A percentile compares a stretch with the other conserved stretches of the same genome.
phyloP scores from a whole-genome alignment of 2,797 vertebrate genomes.

The Anguilla anguilla region DNA sequence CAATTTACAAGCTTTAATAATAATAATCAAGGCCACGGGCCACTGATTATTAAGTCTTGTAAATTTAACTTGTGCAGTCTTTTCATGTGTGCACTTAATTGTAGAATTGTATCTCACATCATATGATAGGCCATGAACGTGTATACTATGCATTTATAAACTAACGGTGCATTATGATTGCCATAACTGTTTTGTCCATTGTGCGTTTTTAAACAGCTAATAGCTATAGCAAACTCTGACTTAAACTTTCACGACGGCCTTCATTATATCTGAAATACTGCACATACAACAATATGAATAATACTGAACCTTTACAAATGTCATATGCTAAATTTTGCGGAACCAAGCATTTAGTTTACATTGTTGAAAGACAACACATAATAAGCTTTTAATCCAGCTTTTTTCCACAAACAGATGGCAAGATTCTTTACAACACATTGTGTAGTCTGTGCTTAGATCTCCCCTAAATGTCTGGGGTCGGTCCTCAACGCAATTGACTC shows the following conservation, averaged over 20 bases:
- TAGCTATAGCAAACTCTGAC: background rate
- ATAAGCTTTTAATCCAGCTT: constrained; percentile 2
- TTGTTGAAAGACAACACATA: background rate
- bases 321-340: background rate
- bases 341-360: background rate
- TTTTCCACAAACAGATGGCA: background rate
- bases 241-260: background rate
- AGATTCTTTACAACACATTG: constrained; percentile 7
- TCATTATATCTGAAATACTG: background rate
- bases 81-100: background rate
- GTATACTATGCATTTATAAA: background rate
- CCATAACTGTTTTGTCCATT: background rate
- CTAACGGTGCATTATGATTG: background rate
- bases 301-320: background rate
- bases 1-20: background rate
- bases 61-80: background rate
- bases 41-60: background rate
- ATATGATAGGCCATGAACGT: background rate
- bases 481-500: constrained; percentile 5
- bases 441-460: constrained; percentile 1
- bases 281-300: constrained; percentile 5
- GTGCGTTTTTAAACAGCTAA: background rate
- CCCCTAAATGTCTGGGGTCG: background rate
- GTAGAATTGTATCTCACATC: too few relatives aligned
- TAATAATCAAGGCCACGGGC: constrained; percentile 7